Percentiles rank a stretch among this genome's conserved stretches.
Conservation (phyloP, 2,113 vertebrate genomes). For the Prionailurus viverrinus region DNA sequence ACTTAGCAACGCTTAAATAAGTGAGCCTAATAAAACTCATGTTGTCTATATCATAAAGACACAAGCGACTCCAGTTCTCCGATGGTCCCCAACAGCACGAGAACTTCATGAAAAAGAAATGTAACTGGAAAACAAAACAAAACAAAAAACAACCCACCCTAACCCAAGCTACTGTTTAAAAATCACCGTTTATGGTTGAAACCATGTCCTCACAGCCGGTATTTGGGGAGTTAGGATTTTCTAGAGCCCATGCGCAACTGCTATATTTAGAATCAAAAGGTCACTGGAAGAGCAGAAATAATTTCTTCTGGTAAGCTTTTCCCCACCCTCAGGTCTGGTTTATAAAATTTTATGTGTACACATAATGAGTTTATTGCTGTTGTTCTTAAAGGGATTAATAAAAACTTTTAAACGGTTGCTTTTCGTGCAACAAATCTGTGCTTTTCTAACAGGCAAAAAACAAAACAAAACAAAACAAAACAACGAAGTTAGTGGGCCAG, state of each 20-base stretch:
- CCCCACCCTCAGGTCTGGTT: neutral
- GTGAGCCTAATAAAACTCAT: slow-evolving; percentile 51
- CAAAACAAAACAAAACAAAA: neutral
- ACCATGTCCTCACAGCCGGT: neutral
- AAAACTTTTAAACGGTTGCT: neutral
- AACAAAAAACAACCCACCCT: neutral
- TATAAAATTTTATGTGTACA: neutral
- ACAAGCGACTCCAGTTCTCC: slow-evolving; percentile 18
- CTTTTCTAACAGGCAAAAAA: neutral
- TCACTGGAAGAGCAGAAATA: neutral
- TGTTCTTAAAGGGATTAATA: slow-evolving; percentile 30
- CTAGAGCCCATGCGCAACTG: neutral
- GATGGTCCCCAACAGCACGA: neutral
- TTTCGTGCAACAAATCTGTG: neutral
- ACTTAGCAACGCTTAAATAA: slow-evolving; percentile 58
- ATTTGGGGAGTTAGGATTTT: slow-evolving; percentile 5
- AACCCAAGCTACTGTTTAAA: slow-evolving; percentile 2
- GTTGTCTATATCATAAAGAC: slow-evolving; percentile 28
- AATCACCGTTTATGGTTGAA: neutral
- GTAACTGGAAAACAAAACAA: neutral
- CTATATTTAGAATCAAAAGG: slow-evolving; percentile 31
- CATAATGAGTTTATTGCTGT: neutral
- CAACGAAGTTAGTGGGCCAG: neutral
- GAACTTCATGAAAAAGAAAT: slow-evolving; percentile 16
- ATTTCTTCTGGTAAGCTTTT: slow-evolving; percentile 20